phyloP scores from a whole-genome alignment of 2,797 vertebrate species.

The Fundulus diaphanus region DNA sequence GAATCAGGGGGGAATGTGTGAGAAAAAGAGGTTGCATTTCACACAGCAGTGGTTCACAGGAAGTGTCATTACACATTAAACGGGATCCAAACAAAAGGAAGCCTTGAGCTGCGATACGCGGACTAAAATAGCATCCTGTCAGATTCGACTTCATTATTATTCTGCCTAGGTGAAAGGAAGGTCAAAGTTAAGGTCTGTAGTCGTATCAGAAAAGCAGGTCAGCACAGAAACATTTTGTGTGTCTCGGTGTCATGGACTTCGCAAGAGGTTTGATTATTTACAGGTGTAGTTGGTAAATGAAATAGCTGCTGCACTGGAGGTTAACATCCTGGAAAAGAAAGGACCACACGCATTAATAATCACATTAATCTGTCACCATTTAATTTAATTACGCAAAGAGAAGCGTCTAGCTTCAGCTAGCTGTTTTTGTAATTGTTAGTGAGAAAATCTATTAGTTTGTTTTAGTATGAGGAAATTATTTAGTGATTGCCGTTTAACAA shows the following conservation, averaged over 20 bases:
- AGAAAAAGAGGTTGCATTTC: slow-evolving; percentile 41
- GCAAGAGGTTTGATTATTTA: slow-evolving; percentile 1
- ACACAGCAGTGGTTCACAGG: slow-evolving; percentile 46
- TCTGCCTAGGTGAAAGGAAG: slow-evolving; percentile 27
- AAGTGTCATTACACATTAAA: slow-evolving; percentile 52
- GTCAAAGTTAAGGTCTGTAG: slow-evolving; percentile 5
- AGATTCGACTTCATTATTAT: slow-evolving; percentile 15
- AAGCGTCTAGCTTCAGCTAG: not conserved
- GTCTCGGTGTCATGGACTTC: not conserved
- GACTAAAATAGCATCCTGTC: slow-evolving; percentile 42
- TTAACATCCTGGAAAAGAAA: not conserved
- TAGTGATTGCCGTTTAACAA: not conserved
- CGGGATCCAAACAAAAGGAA: slow-evolving; percentile 51
- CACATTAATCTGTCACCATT: slow-evolving; percentile 5
- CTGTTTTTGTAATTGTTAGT: not conserved
- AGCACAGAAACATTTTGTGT: not conserved
- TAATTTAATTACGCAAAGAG: not conserved
- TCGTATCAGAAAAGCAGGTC: slow-evolving; percentile 9
- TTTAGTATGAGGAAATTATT: not conserved
- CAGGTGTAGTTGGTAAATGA: not conserved
- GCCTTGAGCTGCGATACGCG: slow-evolving; percentile 36
- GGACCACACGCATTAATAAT: not conserved
- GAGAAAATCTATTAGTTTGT: not conserved
- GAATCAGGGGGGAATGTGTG: slow-evolving; percentile 46
- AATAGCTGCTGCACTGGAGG: slow-evolving; percentile 8